Percentiles rank a stretch among this genome's conserved stretches.
Evolutionary conservation across 2,888 invertebrate genomes (phyloP).

Genomic region (Napeogenes inachia): DNA sequence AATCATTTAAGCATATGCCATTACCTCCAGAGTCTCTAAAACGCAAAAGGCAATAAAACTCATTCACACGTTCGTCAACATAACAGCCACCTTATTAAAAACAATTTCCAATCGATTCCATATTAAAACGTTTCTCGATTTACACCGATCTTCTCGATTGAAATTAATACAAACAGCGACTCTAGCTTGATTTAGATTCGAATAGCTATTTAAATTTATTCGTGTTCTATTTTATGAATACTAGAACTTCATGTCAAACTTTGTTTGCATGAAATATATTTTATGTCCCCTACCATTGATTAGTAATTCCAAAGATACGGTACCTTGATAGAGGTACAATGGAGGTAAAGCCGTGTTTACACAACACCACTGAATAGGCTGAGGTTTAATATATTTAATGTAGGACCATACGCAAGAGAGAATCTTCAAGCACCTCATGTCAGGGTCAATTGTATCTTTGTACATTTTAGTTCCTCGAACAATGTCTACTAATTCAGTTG

Average conservation of each 20-base stretch:
- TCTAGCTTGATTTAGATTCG: constrained; percentile 44
- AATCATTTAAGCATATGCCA: constrained; percentile 61
- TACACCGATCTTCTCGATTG: constrained; percentile 47
- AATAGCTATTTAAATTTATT: constrained; percentile 58
- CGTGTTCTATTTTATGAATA: constrained; percentile 56
- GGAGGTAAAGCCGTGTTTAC: constrained; percentile 22
- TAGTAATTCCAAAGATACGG: constrained; percentile 31
- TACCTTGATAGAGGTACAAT: constrained; percentile 27
- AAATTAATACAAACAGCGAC: constrained; percentile 49
- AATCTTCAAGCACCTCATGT: neutral
- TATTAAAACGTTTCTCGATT: constrained; percentile 34
- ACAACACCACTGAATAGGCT: constrained; percentile 14
- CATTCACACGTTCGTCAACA: constrained; percentile 76
- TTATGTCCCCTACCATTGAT: constrained; percentile 36
- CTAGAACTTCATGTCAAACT: constrained; percentile 45
- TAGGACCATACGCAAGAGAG: neutral
- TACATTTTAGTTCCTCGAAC: constrained; percentile 4
- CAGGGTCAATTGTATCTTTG: neutral
- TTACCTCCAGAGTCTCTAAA: constrained; percentile 49
- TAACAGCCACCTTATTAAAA: constrained; percentile 74
- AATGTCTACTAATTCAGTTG: constrained; percentile 1
- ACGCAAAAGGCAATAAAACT: constrained; percentile 72
- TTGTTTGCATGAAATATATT: constrained; percentile 50
- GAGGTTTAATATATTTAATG: constrained; percentile 13
- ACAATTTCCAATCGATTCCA: constrained; percentile 56